Base-by-base conservation (phyloP, 2,113 vertebrate species). In the Pterocles gutturalis region DNA sequence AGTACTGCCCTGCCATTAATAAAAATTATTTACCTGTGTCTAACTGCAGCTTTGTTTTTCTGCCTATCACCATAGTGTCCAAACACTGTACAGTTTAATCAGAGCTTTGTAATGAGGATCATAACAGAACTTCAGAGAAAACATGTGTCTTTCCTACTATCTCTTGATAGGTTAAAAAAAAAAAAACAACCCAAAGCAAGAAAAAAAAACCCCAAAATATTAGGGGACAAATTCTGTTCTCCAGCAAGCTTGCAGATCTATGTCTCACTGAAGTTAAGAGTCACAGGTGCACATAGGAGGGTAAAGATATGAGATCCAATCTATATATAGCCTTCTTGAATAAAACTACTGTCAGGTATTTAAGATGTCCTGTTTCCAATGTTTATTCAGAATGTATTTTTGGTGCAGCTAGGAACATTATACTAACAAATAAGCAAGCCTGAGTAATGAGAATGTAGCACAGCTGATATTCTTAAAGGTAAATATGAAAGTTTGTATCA, bases 351-450 rank as follows among this genome's bases (percentile, higher is more conserved):
- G 48, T 90, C 88, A 91, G 19, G 49, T 95, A 86, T 92, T 93
- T 69, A 76, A 55, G 58, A 80, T 65, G 48, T 57, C 80, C 41
- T 72, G 73, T 88, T 89, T 73, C 41, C 54, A 66, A 1, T 94
- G 81, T 95, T 97, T 95, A 94, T 94, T 85, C 49, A 80, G 64
- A 88, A 90, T 53, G 21, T 75, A 45, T 91, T 88, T 95, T 92
- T 86, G 45, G 33, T 93, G 70, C 84, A 90, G 29, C 76, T 96
- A 48, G 28, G 34, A 80, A 65, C 89, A 90, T 91, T 94, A 58
- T 61, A 81, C 57, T 84, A 94, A 85, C 51, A 91, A 95, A 89
- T 87, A 86, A 90, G 67, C 20, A 82, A 94, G 83, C 57, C 26
- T 69, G 28, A 69, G 57, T 71, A 95, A 89, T 88, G 26, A 93